Percentiles rank a stretch among this genome's conserved stretches.
These are phyloP conservation scores for Enteromius fasciolatus DNA, from an alignment of 2,797 vertebrate species.

Conservation along the genomic window DNA sequence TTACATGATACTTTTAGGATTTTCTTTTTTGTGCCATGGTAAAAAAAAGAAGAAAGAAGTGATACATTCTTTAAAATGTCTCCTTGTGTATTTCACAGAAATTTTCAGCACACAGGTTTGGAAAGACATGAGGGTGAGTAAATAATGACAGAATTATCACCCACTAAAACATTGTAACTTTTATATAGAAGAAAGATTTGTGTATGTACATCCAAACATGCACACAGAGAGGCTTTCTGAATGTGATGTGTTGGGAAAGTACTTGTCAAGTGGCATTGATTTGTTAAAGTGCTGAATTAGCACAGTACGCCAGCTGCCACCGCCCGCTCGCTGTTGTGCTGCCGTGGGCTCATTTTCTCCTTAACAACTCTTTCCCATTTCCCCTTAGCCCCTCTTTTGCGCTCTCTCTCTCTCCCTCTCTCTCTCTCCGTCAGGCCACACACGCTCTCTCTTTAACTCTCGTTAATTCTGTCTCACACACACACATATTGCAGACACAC, in stretches of 20 bases:
- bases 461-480: slow-evolving; percentile 29
- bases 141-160: slow-evolving; percentile 22
- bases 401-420: slow-evolving; percentile 51
- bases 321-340: slow-evolving; percentile 71
- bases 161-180: slow-evolving; percentile 28
- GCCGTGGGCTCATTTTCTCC: slow-evolving; percentile 72
- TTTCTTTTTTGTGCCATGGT: background rate
- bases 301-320: slow-evolving; percentile 89
- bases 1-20: background rate
- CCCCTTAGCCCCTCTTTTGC: slow-evolving; percentile 54
- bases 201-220: slow-evolving; percentile 30
- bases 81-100: background rate
- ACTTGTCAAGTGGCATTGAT: slow-evolving; percentile 99
- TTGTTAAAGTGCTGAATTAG: slow-evolving; percentile 99
- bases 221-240: slow-evolving; percentile 72
- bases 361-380: slow-evolving; percentile 58
- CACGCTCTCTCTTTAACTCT: slow-evolving; percentile 28
- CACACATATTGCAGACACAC: slow-evolving; percentile 48
- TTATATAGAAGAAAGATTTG: slow-evolving; percentile 13
- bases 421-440: slow-evolving; percentile 30
- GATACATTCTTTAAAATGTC: background rate
- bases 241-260: slow-evolving; percentile 92
- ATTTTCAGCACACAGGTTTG: slow-evolving; percentile 8
- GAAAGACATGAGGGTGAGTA: background rate
- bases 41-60: background rate